phyloP scores from a whole-genome alignment of 2,888 invertebrate species.

The Ectropis crepuscularia region DNA sequence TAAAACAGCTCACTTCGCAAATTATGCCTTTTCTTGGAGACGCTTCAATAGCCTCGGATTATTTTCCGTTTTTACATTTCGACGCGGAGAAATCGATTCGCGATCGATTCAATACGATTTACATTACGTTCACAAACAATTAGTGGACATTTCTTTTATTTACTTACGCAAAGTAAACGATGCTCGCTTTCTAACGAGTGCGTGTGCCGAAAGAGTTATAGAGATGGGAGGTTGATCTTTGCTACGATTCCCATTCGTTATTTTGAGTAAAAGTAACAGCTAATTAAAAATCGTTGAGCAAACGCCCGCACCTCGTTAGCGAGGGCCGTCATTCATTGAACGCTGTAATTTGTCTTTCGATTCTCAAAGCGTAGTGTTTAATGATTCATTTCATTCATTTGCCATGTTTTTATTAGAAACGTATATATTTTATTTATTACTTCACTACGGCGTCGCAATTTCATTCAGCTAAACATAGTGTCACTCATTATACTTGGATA shows the following conservation, averaged over 20 bases:
- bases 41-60: slow-evolving; percentile 69
- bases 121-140: slow-evolving; percentile 35
- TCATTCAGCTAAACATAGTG: neutral
- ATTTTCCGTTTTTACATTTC: slow-evolving; percentile 67
- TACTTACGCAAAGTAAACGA: slow-evolving; percentile 43
- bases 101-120: slow-evolving; percentile 36
- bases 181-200: slow-evolving; percentile 68
- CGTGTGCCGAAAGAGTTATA: slow-evolving; percentile 60
- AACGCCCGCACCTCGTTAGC: slow-evolving; percentile 57
- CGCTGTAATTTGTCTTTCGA: slow-evolving; percentile 37
- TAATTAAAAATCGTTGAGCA: slow-evolving; percentile 71
- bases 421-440: slow-evolving; percentile 12
- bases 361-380: slow-evolving; percentile 28
- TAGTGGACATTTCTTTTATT: slow-evolving; percentile 31
- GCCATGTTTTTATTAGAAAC: slow-evolving; percentile 20
- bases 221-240: slow-evolving; percentile 59
- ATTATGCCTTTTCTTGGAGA: slow-evolving; percentile 65
- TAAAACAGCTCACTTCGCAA: slow-evolving; percentile 56
- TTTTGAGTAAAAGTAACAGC: slow-evolving; percentile 70
- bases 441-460: neutral
- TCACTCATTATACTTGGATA: neutral
- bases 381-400: slow-evolving; percentile 27
- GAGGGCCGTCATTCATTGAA: slow-evolving; percentile 64
- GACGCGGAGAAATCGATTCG: slow-evolving; percentile 56
- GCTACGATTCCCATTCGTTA: slow-evolving; percentile 68